Base-by-base conservation (phyloP, 1,140 invertebrate genomes). In the Eulimnadia texana region DNA sequence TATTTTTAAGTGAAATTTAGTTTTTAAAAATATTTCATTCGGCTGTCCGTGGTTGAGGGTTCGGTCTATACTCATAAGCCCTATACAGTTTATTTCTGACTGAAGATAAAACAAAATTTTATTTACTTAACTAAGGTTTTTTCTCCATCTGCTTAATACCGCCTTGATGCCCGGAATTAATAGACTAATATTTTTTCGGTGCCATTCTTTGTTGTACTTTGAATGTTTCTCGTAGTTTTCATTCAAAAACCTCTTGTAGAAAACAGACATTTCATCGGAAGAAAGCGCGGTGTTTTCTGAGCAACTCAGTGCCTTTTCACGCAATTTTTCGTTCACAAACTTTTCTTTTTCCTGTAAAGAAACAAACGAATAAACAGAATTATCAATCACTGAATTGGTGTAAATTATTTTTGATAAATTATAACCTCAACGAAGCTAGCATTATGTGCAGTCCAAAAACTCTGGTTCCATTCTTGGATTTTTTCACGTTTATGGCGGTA, bases 221-320 rank as follows among this genome's bases (percentile, higher is more conserved):
- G 28, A 13, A 19, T 58, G 55, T 0, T 42, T 27, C 16, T 19
- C 22, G 19, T 58, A 33, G 19, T 58, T 58, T 3, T 58, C 55
- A n/a, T 58, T 42, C 13, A 58, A 27, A 58, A 58, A 58, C 42
- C 29, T 58, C 27, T 58, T 58, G 24, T 58, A 58, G 55, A 58
- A 58, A n/a, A 58, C 28, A 13, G 55, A 58, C 55, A 58, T 58
- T 20, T 58, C 55, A 33, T 58, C 55, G 20, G 55, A 58, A 25
- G 55, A 25, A 3, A 58, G 24, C 2, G 42, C 23, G 22, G 27
- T 20, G 6, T 58, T 58, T 0, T 3, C 23, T 19, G 23, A 20
- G 13, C 19, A 22, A 10, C 42, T 20, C 23, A 13, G 13, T 25
- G 23, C 23, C 22, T 58, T 58, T 20, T 58, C 55, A 13, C 29